Evolutionary conservation across 1,140 invertebrate genomes (phyloP).

Genomic region (Eriosoma lanigerum): DNA sequence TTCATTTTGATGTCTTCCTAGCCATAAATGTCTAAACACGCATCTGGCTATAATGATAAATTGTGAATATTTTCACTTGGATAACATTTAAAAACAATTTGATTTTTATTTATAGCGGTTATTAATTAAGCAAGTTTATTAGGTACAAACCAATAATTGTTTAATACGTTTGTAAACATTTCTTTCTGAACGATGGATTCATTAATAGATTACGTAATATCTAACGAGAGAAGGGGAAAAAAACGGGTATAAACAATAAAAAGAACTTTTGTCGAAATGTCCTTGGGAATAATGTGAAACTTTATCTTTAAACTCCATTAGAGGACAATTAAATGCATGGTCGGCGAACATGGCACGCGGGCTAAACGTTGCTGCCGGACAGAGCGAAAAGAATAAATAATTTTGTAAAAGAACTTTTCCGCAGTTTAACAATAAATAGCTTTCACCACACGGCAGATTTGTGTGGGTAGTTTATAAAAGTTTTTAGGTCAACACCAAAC

Average conservation of each 20-base stretch:
- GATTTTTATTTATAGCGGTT: too few species aligned
- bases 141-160: too few species aligned
- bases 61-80: too few species aligned
- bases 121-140: too few species aligned
- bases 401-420: constrained; percentile 18
- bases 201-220: not conserved
- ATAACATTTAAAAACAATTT: too few species aligned
- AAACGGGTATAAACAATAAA: not conserved
- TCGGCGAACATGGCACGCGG: not conserved
- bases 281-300: not conserved
- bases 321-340: not conserved
- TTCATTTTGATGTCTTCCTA: too few species aligned
- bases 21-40: too few species aligned
- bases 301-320: not conserved
- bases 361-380: not conserved
- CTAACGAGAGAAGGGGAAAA: not conserved
- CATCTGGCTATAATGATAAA: too few species aligned
- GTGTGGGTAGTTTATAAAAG: constrained; percentile 20
- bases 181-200: too few species aligned
- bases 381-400: not conserved
- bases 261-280: not conserved
- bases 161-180: too few species aligned
- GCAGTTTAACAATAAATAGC: not conserved
- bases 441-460: not conserved
- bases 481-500: not conserved